Conservation (phyloP, 2,797 vertebrate genomes). For the Muscicapa striata region DNA sequence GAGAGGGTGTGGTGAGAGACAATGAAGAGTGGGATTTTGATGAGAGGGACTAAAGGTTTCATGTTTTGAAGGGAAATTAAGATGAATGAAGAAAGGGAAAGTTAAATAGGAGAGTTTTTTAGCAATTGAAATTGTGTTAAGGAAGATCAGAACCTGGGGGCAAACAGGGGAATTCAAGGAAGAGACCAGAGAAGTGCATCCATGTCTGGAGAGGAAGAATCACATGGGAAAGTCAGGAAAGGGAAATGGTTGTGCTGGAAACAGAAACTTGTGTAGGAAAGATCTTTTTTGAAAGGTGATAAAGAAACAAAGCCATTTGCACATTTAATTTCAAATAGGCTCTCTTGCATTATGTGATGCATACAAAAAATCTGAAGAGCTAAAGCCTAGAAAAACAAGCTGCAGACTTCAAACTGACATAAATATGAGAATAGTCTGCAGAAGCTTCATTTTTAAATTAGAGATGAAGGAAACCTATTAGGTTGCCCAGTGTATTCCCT, state of each 20-base stretch:
- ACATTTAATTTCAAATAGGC: not conserved
- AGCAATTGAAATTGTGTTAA: not conserved
- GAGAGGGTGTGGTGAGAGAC: not conserved
- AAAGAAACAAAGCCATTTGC: not conserved
- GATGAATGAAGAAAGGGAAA: not conserved
- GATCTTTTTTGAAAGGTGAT: not conserved
- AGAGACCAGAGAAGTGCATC: not conserved
- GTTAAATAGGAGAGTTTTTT: not conserved
- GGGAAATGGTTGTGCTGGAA: not conserved
- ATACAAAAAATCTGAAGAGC: not conserved
- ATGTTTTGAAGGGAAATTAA: not conserved
- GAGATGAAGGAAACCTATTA: slow-evolving; percentile 8
- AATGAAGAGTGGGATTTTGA: not conserved
- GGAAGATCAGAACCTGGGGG: not conserved
- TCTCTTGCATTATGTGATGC: not conserved
- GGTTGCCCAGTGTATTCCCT: not conserved
- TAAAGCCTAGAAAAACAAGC: not conserved
- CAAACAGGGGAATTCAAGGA: not conserved
- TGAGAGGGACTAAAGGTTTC: not conserved
- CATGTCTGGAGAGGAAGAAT: not conserved
- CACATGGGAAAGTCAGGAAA: not conserved
- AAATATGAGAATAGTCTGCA: not conserved
- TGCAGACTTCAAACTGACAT: not conserved
- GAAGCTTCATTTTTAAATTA: not conserved
- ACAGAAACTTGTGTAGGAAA: not conserved